A percentile compares a stretch with the other conserved stretches of the same genome.
These are phyloP conservation scores for Hypomecis atomaria DNA, from an alignment of 2,888 invertebrate genomes.

Conservation along the genomic window DNA sequence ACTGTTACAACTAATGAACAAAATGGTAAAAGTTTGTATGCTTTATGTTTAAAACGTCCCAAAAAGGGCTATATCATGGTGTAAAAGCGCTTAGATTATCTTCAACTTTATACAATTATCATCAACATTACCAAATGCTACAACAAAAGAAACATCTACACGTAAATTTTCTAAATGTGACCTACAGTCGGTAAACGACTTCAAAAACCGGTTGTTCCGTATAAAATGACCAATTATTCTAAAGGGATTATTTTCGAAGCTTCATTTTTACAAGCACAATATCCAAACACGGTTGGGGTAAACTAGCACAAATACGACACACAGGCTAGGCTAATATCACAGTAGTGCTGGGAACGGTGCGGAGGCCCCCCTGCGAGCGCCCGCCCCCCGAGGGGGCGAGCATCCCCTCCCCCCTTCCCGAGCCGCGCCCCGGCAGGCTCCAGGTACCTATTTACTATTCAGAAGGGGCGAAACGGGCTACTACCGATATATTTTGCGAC, in stretches of 20 bases:
- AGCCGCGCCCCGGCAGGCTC: constrained; percentile 50
- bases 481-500: constrained; percentile 80
- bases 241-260: constrained; percentile 69
- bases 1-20: constrained; percentile 61
- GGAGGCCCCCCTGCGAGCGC: constrained; percentile 53
- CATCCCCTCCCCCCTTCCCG: constrained; percentile 41
- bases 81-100: constrained; percentile 65
- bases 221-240: constrained; percentile 74
- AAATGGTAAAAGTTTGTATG: constrained; percentile 41
- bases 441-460: constrained; percentile 79
- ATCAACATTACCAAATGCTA: constrained; percentile 69
- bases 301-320: constrained; percentile 84
- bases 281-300: constrained; percentile 74
- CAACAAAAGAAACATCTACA: constrained; percentile 62
- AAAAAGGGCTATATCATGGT: constrained; percentile 57
- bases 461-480: constrained; percentile 77
- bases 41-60: constrained; percentile 50
- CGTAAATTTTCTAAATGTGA: constrained; percentile 65
- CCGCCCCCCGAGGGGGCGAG: constrained; percentile 42
- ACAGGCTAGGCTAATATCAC: constrained; percentile 85
- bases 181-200: constrained; percentile 67
- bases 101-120: constrained; percentile 53
- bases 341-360: constrained; percentile 83
- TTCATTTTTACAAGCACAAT: constrained; percentile 73
- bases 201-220: constrained; percentile 73